phyloP scores from a whole-genome alignment of 2,888 invertebrate genomes.

The Hydropsyche betteni region DNA sequence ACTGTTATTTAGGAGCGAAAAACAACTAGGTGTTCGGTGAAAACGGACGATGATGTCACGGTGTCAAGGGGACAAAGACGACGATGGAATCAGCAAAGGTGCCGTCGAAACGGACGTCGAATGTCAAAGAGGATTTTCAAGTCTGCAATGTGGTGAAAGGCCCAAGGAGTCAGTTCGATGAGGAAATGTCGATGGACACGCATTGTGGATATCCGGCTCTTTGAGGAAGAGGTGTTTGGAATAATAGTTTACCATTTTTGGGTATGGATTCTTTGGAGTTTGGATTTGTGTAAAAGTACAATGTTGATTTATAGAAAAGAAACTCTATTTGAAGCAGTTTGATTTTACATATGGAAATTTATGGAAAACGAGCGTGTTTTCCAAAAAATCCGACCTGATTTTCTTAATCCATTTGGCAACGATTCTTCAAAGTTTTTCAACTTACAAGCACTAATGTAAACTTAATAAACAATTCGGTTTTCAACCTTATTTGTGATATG shows the following conservation, averaged over 20 bases:
- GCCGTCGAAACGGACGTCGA: slow-evolving; percentile 3
- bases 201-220: slow-evolving; percentile 1
- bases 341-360: too few species aligned
- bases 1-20: slow-evolving; percentile 13
- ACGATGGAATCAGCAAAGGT: slow-evolving; percentile 17
- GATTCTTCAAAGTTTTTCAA: too few species aligned
- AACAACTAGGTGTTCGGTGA: slow-evolving; percentile 36
- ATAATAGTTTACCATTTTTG: neutral
- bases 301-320: too few species aligned
- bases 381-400: too few species aligned
- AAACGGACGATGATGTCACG: slow-evolving; percentile 38
- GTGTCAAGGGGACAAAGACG: slow-evolving; percentile 35
- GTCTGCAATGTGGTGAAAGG: neutral
- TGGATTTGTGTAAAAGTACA: too few species aligned
- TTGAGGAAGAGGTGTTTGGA: neutral
- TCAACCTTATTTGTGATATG: too few species aligned
- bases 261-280: neutral
- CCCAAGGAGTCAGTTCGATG: neutral
- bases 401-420: too few species aligned
- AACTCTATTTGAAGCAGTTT: too few species aligned
- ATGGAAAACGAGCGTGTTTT: too few species aligned
- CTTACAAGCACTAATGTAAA: too few species aligned
- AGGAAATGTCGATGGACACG: neutral
- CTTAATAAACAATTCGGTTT: too few species aligned
- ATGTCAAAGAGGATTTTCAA: slow-evolving; percentile 2